Evolutionary conservation across 2,113 vertebrate species (phyloP), one percentile per base, ranked within the genome.

Genomic region (Onychorhynchus coronatus): DNA sequence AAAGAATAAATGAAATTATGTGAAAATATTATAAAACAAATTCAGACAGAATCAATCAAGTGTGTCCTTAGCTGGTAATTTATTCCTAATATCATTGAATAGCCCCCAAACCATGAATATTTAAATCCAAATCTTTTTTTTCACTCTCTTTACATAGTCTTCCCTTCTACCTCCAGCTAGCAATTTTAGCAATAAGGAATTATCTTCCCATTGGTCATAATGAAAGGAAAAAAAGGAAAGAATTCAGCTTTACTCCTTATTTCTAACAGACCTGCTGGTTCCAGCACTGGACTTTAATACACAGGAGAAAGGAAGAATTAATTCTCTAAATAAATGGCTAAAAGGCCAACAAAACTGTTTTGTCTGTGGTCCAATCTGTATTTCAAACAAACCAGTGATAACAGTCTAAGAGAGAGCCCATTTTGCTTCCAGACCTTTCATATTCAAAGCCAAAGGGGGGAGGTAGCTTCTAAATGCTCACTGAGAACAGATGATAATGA

Each of bases 1-100:
- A 94, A 68, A 94, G 85, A 88, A 91, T 72, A 97, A 97, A 96
- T 89, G 67, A 93, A 93, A 89, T 90, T 91, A 92, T 91, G 49
- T 85, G 95, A 97, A 97, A 97, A 96, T 97, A 97, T 96, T 96
- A 92, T 97, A 92, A 92, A 97, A 91, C 82, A 97, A 96, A 97
- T 97, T 90, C 88, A 88, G 78, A 80, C 82, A 96, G 58, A 96
- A 96, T 96, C 85, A 88, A 95, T 94, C 94, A 94, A 93, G 91
- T 94, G 93, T 96, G 94, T 94, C 89, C 80, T 94, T 93, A 95
- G 67, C 83, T 93, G 62, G 81, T 97, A 95, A 98, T 97, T 97
- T 97, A 98, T 97, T 97, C 96, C 95, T 97, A 93, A 93, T 88
- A 91, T 85, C 74, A 93, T n/a, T 95, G 80, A 95, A 97, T 94